These are phyloP conservation scores for Stegodyphus dumicola DNA, from an alignment of 1,140 invertebrate genomes.

Conservation along the genomic window DNA sequence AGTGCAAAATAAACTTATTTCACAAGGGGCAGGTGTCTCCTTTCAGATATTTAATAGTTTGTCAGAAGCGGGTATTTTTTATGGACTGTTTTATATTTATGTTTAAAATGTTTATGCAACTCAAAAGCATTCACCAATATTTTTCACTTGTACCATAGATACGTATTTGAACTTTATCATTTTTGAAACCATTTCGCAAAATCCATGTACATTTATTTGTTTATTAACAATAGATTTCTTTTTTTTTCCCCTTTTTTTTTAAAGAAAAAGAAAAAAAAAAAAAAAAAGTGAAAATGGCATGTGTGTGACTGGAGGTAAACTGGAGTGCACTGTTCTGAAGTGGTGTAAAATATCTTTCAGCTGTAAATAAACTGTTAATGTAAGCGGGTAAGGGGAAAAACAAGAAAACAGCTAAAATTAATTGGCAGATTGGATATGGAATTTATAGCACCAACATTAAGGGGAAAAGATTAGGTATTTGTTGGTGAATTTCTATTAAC, in stretches of 20 bases:
- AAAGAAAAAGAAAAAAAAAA: not conserved
- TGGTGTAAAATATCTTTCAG: not conserved
- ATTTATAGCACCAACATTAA: no score
- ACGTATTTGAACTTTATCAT: slow-evolving; percentile 58
- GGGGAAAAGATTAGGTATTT: no score
- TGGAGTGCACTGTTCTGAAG: slow-evolving; percentile 26
- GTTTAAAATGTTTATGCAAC: slow-evolving; percentile 59
- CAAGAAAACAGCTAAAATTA: no score
- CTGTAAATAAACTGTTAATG: not conserved
- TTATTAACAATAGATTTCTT: slow-evolving; percentile 4
- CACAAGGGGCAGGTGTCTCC: not conserved
- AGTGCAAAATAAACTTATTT: slow-evolving; percentile 27
- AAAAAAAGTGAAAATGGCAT: slow-evolving; percentile 52
- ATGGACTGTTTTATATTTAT: slow-evolving; percentile 62
- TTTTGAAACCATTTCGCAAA: slow-evolving; percentile 13
- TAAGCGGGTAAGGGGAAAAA: no score
- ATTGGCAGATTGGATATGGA: no score
- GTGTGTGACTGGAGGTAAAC: slow-evolving; percentile 33
- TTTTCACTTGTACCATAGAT: slow-evolving; percentile 61
- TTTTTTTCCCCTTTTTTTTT: no score
- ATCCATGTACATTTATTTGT: slow-evolving; percentile 49
- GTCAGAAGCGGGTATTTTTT: slow-evolving; percentile 63
- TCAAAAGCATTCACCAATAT: slow-evolving; percentile 58
- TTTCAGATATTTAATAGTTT: slow-evolving; percentile 33
- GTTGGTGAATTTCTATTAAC: no score